Conservation (phyloP, 2,888 invertebrate genomes). For the Dione vanillae region DNA sequence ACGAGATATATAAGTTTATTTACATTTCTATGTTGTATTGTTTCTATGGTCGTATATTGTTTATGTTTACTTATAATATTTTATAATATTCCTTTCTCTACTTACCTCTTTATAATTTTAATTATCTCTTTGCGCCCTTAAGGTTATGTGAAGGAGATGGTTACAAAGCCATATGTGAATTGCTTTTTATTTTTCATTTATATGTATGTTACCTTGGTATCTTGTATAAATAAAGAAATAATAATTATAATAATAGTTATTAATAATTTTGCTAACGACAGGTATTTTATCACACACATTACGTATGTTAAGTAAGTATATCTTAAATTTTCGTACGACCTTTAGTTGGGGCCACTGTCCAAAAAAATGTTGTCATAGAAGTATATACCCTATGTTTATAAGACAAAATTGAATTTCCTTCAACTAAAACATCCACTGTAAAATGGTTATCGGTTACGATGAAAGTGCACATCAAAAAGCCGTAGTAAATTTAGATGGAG, state of each 20-base stretch:
- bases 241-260: background rate
- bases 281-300: conserved; percentile 3
- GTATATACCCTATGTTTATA: background rate
- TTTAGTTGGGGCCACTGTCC: conserved; percentile 21
- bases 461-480: conserved; percentile 47
- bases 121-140: too few species aligned
- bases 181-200: too few species aligned
- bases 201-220: too few species aligned
- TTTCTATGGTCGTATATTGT: too few species aligned
- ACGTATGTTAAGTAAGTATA: background rate
- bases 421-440: conserved; percentile 10
- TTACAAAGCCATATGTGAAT: too few species aligned
- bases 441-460: conserved; percentile 43
- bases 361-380: background rate
- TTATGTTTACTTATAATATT: too few species aligned
- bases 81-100: too few species aligned
- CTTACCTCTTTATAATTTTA: too few species aligned
- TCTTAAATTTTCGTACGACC: conserved; percentile 13
- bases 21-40: too few species aligned
- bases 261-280: conserved; percentile 7
- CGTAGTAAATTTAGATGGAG: conserved; percentile 43
- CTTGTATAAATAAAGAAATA: too few species aligned
- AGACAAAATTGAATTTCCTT: background rate
- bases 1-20: too few species aligned
- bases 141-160: too few species aligned